Conservation (phyloP, 2,797 vertebrate species). For the Pristis pectinata region DNA sequence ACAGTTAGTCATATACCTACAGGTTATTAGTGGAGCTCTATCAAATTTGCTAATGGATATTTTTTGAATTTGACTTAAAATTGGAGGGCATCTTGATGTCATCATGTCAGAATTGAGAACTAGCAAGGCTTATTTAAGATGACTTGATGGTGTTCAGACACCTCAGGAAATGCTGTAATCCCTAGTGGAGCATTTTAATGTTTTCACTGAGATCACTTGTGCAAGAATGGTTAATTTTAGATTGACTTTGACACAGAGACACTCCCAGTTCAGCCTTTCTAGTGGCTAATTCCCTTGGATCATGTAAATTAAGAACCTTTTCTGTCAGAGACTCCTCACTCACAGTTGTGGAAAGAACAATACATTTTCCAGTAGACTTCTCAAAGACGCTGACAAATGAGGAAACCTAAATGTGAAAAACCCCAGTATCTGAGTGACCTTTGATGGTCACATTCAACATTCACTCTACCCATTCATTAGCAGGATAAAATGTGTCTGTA, state of each 20-base stretch:
- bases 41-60: not conserved
- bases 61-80: not conserved
- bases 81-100: not conserved
- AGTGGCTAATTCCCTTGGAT: not conserved
- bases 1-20: not conserved
- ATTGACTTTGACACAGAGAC: not conserved
- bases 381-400: not conserved
- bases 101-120: not conserved
- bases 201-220: not conserved
- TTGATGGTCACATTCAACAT: not conserved
- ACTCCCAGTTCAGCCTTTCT: not conserved
- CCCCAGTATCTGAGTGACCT: not conserved
- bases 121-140: not conserved
- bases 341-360: not conserved
- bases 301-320: not conserved
- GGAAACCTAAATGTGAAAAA: constrained; percentile 21
- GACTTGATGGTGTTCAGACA: not conserved
- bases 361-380: not conserved
- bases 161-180: not conserved
- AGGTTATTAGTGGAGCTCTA: not conserved
- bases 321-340: not conserved
- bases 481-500: not conserved
- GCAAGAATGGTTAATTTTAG: not conserved
- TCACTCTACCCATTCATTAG: no score
- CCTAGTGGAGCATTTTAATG: not conserved